A percentile compares a stretch with the other conserved stretches of the same genome.
Evolutionary conservation across 1,140 invertebrate species (phyloP).

Genomic region (Cepaea nemoralis): DNA sequence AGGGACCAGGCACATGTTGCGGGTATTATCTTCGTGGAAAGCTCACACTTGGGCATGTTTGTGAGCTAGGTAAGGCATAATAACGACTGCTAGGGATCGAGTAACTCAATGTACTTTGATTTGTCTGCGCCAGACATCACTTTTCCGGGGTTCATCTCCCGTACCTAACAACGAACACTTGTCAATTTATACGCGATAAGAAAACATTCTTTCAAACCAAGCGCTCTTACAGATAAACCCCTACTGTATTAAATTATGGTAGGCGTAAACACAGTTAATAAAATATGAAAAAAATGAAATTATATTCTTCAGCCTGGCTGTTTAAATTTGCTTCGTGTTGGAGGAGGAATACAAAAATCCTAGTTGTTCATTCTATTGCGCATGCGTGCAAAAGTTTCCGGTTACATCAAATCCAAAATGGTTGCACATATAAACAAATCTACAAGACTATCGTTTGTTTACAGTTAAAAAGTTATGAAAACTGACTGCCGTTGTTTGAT

Average conservation of each 20-base stretch:
- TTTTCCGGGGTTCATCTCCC: conserved; percentile 33
- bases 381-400: conserved; percentile 23
- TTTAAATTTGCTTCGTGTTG: neutral
- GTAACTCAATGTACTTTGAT: neutral
- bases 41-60: conserved; percentile 62
- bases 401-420: conserved; percentile 35
- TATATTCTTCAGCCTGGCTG: neutral
- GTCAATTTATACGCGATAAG: conserved; percentile 27
- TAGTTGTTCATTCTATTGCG: conserved; percentile 14
- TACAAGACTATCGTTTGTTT: too few species aligned
- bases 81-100: conserved; percentile 9
- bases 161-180: conserved; percentile 25
- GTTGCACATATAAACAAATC: neutral
- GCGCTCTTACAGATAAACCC: neutral
- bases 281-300: neutral
- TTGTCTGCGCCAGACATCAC: conserved; percentile 10
- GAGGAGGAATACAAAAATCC: conserved; percentile 28
- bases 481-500: too few species aligned
- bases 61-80: conserved; percentile 42
- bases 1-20: conserved; percentile 96
- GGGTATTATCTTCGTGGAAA: conserved; percentile 78
- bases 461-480: too few species aligned
- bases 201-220: neutral
- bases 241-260: neutral
- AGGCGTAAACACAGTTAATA: neutral